Conservation (phyloP, 2,888 invertebrate genomes). For the Miltochrista miniata region DNA sequence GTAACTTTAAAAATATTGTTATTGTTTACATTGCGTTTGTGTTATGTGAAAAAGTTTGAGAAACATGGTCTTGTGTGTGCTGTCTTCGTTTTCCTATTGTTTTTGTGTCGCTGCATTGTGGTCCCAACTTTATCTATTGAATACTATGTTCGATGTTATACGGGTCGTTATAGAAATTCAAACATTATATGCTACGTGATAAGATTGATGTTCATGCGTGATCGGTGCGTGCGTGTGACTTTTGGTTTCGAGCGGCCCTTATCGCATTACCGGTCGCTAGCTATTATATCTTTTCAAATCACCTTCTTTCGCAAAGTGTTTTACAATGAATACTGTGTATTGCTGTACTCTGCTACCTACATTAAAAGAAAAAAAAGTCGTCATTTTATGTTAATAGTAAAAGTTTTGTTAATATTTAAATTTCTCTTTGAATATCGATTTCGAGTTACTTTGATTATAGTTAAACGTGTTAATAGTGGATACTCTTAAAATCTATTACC, state of each 20-base stretch:
- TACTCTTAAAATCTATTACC: slow-evolving; percentile 1
- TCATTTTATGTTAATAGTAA: background rate
- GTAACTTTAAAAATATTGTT: background rate
- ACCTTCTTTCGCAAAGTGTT: background rate
- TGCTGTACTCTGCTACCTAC: background rate
- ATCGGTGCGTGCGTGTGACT: background rate
- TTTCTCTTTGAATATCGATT: background rate
- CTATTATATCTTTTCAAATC: background rate
- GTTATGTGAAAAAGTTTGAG: background rate
- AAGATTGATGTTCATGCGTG: background rate
- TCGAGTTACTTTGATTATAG: background rate
- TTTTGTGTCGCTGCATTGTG: background rate
- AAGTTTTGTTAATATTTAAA: background rate
- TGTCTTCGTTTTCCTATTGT: background rate
- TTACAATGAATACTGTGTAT: background rate
- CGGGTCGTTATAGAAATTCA: background rate
- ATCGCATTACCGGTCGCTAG: background rate
- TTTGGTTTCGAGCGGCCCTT: background rate
- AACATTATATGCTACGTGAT: background rate
- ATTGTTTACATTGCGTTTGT: background rate
- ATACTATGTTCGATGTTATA: too few species aligned
- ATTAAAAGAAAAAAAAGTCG: background rate
- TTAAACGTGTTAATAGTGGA: background rate
- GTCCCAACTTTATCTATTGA: background rate
- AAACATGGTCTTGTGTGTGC: background rate